Evolutionary conservation across 1,140 invertebrate genomes (phyloP), one percentile per base, ranked within the genome.

Genomic region (Pteromalus puparum): DNA sequence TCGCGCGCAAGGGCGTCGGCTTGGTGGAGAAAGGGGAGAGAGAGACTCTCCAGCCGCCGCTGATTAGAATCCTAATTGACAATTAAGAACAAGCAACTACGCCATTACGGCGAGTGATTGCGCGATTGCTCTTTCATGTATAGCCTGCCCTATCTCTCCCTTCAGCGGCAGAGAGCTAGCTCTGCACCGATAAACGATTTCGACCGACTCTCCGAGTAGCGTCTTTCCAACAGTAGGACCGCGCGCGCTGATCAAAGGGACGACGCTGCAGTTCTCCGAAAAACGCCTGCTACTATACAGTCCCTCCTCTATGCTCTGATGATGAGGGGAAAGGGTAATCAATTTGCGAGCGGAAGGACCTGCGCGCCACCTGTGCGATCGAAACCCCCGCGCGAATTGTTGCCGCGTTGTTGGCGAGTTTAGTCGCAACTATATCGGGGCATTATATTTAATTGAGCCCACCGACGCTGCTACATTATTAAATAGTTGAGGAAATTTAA

Each of bases 41-140:
- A 2, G 38, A 70, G 85, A 81, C n/a, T 24, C 24, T n/a, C n/a
- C 79, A 72, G 85, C 87, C 72, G 80, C 24, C 78, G 84, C 88
- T 88, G 87, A 89, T 88, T 87, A 89, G 87, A 88, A 89, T 88
- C 82, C 84, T 89, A 86, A 89, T 89, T 89, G 87, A 87, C 87
- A 89, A 89, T 89, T 88, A 88, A 89, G 86, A 86, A 86, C 85
- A 86, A 88, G 87, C 86, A 86, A 85, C 84, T 83, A 82, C 79
- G 85, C 86, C 68, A 77, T 85, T 84, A 86, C 73, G 61, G 38
- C 79, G 79, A 74, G 73, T 82, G 83, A 84, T 80, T 74, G 68
- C 83, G 46, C 80, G 80, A 85, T 82, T 85, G 80, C 84, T 78
- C 73, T 82, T 67, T 70, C 72, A 77, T 82, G 75, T 34, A 24